A percentile compares a stretch with the other conserved stretches of the same genome.
Conservation (phyloP, 1,140 invertebrate genomes). For the Nephila pilipes region DNA sequence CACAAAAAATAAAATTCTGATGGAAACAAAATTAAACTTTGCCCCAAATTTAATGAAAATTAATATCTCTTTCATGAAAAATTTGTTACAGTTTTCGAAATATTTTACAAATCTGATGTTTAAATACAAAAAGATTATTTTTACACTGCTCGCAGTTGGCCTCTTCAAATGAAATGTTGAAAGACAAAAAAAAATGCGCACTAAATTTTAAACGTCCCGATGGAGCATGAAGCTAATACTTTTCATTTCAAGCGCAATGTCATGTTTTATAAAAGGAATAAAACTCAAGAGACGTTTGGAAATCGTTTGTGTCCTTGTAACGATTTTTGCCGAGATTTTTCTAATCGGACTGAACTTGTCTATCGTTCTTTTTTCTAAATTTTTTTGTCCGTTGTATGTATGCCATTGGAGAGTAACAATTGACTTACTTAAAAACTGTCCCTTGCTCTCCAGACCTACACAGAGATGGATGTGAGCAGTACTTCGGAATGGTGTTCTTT, state of each 20-base stretch:
- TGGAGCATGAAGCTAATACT: neutral
- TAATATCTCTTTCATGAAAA: too few relatives aligned
- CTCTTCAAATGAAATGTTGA: too few relatives aligned
- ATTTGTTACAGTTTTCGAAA: too few relatives aligned
- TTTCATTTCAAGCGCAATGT: neutral
- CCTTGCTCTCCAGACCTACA: neutral
- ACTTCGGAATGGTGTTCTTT: constrained; percentile 66
- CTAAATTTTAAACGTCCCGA: too few relatives aligned
- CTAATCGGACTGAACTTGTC: neutral
- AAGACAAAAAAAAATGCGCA: too few relatives aligned
- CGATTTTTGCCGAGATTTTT: neutral
- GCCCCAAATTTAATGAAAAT: too few relatives aligned
- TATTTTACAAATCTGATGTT: too few relatives aligned
- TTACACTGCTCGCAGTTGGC: too few relatives aligned
- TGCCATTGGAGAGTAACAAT: constrained; percentile 17
- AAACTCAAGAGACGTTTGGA: neutral
- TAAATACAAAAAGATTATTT: too few relatives aligned
- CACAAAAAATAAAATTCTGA: too few relatives aligned
- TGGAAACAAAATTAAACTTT: too few relatives aligned
- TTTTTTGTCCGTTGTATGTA: neutral
- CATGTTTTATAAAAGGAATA: neutral
- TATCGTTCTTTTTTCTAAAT: neutral
- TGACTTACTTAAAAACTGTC: constrained; percentile 24
- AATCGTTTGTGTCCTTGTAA: neutral
- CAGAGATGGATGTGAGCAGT: constrained; percentile 45